A percentile compares a stretch with the other conserved stretches of the same genome.
Evolutionary conservation across 2,888 invertebrate genomes (phyloP).

Genomic region (Drosophila peninsularis): DNA sequence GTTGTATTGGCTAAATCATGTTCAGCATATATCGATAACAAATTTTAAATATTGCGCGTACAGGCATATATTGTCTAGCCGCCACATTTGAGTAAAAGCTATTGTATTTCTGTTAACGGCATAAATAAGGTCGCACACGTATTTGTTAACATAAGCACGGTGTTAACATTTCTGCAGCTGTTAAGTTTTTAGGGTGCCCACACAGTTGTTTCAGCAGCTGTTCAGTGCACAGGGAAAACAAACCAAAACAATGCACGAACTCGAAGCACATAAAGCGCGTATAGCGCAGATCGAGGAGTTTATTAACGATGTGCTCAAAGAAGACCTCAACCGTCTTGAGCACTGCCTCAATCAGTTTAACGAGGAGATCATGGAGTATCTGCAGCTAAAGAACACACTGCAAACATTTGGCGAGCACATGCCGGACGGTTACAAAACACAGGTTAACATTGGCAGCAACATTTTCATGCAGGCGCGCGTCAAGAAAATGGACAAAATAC

Average conservation of each 20-base stretch:
- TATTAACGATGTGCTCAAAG: conserved; percentile 91
- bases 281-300: conserved; percentile 87
- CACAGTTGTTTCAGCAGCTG: not conserved
- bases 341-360: conserved; percentile 87
- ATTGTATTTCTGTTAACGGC: not conserved
- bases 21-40: conserved; percentile 11
- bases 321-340: conserved; percentile 88
- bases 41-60: not conserved
- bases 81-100: conserved; percentile 16
- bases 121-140: no score
- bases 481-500: conserved; percentile 87
- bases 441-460: conserved; percentile 93
- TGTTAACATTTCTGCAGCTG: conserved; percentile 3
- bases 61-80: conserved; percentile 15
- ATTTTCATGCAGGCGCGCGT: conserved; percentile 90
- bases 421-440: conserved; percentile 87
- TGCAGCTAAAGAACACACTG: conserved; percentile 90
- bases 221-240: not conserved
- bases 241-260: conserved; percentile 31
- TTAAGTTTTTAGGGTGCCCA: conserved; percentile 7
- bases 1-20: conserved; percentile 12
- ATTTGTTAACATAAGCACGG: no score
- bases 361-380: conserved; percentile 89
- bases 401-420: conserved; percentile 87
- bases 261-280: conserved; percentile 27